Conservation (phyloP, 1,140 invertebrate genomes). For the Sesamia nonagrioides region DNA sequence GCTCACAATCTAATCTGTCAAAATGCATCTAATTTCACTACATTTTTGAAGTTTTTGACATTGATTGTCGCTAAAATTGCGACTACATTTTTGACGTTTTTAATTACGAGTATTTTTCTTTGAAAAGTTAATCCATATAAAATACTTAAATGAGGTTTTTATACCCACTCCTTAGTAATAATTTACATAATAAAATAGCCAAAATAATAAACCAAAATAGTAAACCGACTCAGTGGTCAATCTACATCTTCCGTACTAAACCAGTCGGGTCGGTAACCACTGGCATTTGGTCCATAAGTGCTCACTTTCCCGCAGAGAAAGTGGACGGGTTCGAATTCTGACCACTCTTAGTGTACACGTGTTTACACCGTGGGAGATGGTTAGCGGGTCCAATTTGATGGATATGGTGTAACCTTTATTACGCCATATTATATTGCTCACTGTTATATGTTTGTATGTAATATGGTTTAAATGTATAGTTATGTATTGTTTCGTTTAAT, state of each 20-base stretch:
- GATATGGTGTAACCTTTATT: constrained; percentile 21
- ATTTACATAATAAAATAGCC: too few species aligned
- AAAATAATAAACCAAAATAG: too few species aligned
- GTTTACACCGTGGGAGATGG: constrained; percentile 16
- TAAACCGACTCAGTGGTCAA: constrained; percentile 40
- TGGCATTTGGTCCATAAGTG: constrained; percentile 57
- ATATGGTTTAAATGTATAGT: not conserved
- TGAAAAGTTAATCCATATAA: too few species aligned
- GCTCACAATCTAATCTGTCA: too few species aligned
- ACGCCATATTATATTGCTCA: constrained; percentile 4
- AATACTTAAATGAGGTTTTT: too few species aligned
- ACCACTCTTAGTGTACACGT: constrained; percentile 47
- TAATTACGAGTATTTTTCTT: too few species aligned
- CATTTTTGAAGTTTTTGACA: too few species aligned
- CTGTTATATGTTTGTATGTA: constrained; percentile 4
- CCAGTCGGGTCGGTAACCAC: constrained; percentile 25
- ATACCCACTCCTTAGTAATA: too few species aligned
- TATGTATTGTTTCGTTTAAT: not conserved
- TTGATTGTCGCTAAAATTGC: too few species aligned
- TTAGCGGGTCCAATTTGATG: constrained; percentile 22
- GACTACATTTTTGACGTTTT: too few species aligned
- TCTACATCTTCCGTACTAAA: constrained; percentile 45
- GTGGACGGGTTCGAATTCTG: constrained; percentile 63
- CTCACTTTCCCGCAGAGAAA: constrained; percentile 86
- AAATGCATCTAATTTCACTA: too few species aligned